Evolutionary conservation across 2,888 invertebrate genomes (phyloP), one percentile per base, ranked within the genome.

Genomic region (Iphiclides podalirius): DNA sequence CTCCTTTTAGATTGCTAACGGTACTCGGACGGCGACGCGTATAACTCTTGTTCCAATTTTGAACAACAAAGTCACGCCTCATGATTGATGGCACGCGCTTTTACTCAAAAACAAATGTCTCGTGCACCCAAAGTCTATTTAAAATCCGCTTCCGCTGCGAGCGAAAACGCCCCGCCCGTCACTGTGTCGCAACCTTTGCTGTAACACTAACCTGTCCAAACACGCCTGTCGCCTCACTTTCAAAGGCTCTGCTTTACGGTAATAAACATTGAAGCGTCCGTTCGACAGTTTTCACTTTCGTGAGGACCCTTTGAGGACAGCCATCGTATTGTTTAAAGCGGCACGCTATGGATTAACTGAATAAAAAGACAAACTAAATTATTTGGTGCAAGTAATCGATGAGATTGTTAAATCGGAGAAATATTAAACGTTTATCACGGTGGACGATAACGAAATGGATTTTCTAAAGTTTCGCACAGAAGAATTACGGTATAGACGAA

Each of bases 191-290:
- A 33, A 3, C n/a, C 35, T 39, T 35, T 31, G 36, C 47, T 58
- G 61, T 57, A 60, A 56, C 54, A 57, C 58, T 56, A 61, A 57
- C 57, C 55, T 52, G 52, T 52, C 52, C 48, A 46, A 33, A 53
- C 52, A 48, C 48, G 47, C 54, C 49, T 48, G 54, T 56, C 55
- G 16, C 11, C 14, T 50, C 39, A 39, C 46, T 41, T 28, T 40
- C 39, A 31, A 42, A 42, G 28, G 20, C 33, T 4, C 41, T n/a
- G n/a, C n/a, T 41, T 31, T 47, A 31, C 37, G 33, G 9, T 26
- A 47, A 17, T 37, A 38, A 42, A 26, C 39, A 35, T 33, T 39
- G 14, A 34, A 34, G 12, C 33, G 16, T 38, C 31, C 11, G 31
- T 12, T 31, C 12, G 12, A 31, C 3, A 20, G 20, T 31, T 31